These are phyloP conservation scores for Antheraea pernyi DNA, from an alignment of 1,140 invertebrate genomes.

Conservation along the genomic window DNA sequence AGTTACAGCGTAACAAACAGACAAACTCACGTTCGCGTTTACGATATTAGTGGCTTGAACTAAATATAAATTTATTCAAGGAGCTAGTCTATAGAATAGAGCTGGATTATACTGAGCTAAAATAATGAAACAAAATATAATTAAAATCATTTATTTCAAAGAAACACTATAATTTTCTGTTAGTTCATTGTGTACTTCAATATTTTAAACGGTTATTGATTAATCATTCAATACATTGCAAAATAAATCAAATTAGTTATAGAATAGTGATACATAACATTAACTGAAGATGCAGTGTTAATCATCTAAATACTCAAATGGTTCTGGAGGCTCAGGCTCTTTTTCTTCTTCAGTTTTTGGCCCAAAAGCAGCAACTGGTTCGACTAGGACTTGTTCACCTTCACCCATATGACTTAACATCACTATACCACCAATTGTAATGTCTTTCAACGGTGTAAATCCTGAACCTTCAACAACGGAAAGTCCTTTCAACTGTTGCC, in stretches of 20 bases:
- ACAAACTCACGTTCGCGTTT: too few species aligned
- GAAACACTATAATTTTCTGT: conserved; percentile 37
- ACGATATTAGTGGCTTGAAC: too few species aligned
- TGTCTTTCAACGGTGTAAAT: conserved; percentile 94
- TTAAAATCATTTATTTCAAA: neutral
- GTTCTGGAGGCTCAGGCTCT: conserved; percentile 97
- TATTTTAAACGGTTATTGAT: conserved; percentile 44
- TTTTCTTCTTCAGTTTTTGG: conserved; percentile 97
- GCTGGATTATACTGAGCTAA: neutral
- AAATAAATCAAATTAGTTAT: neutral
- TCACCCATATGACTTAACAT: conserved; percentile 93
- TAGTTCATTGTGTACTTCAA: conserved; percentile 52
- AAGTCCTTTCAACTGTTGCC: conserved; percentile 95
- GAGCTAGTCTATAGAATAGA: neutral
- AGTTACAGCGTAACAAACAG: too few species aligned
- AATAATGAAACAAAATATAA: neutral
- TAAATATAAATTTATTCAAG: too few species aligned
- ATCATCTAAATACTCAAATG: conserved; percentile 96
- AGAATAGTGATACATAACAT: conserved; percentile 9
- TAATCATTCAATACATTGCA: conserved; percentile 50
- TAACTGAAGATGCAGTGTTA: conserved; percentile 62
- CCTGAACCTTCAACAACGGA: conserved; percentile 88
- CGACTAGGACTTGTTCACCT: conserved; percentile 93
- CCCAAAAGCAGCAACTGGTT: conserved; percentile 95
- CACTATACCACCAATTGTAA: conserved; percentile 96